Evolutionary conservation across 1,140 invertebrate genomes (phyloP), one percentile per base, ranked within the genome.

Genomic region (Lysiphlebus fabarum): DNA sequence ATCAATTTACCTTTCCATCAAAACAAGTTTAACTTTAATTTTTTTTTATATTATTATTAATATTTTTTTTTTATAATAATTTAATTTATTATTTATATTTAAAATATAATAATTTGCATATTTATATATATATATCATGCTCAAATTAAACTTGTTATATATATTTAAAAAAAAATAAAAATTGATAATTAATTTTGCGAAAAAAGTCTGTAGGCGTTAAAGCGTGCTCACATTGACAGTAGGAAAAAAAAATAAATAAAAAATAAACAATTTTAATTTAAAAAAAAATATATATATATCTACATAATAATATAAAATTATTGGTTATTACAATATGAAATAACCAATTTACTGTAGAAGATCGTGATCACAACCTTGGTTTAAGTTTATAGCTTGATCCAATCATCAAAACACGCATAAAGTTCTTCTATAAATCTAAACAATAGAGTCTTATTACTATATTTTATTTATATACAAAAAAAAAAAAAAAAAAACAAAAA

Each of bases 121-220:
- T 17, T 1, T 17, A 17, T 17, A n/a, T n/a, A n/a, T 3, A 17
- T 17, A 17, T 1, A 17, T 17, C 1, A 17, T 17, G n/a, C 17
- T 17, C 17, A 17, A 17, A 3, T 17, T 17, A 17, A 59, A 59
- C 58, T 59, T 50, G 48, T 50, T 58, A 47, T 26, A 17, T 3
- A 17, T 17, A 17, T 17, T 1, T 17, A 17, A 1, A 17, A 12
- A 17, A 14, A 50, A n/a, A n/a, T 14, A 45, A 59, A 59, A 45
- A 51, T 59, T 59, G 50, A 53, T 59, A 59, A 59, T 59, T 59
- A 59, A 59, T 59, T 34, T 47, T 50, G 14, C 12, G 6, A 53
- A 59, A 53, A 50, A 34, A 36, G 26, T 42, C 58, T 44, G 49
- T 40, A 51, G 58, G 58, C 58, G 58, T 53, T 59, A 59, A 58